A percentile compares a stretch with the other conserved stretches of the same genome.
These are phyloP conservation scores for Notolabrus celidotus DNA, from an alignment of 2,797 vertebrate species.

Conservation along the genomic window DNA sequence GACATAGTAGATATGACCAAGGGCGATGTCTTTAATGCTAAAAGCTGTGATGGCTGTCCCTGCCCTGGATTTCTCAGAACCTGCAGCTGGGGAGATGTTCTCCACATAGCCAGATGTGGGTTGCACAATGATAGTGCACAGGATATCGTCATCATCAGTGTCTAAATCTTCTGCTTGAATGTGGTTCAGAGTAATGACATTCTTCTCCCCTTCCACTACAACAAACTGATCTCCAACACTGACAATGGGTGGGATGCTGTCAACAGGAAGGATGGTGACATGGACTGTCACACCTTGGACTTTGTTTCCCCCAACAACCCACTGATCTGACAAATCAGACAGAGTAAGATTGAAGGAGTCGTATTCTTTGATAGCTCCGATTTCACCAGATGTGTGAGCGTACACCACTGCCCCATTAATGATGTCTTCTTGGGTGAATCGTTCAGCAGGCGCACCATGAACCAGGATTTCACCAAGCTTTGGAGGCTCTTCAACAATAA, in stretches of 20 bases:
- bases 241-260: conserved; percentile 87
- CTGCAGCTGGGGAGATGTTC: conserved; percentile 88
- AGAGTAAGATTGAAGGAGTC: conserved; percentile 91
- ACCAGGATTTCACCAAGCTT: conserved; percentile 87
- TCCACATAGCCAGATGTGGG: conserved; percentile 91
- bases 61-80: conserved; percentile 88
- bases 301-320: conserved; percentile 87
- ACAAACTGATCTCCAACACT: conserved; percentile 83
- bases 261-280: conserved; percentile 89
- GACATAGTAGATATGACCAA: conserved; percentile 87
- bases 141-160: conserved; percentile 87
- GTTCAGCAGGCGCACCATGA: conserved; percentile 82
- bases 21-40: conserved; percentile 85
- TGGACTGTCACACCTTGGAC: conserved; percentile 87
- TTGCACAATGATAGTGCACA: conserved; percentile 90
- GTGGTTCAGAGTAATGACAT: conserved; percentile 85
- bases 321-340: conserved; percentile 87
- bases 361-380: conserved; percentile 84
- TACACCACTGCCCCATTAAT: conserved; percentile 88
- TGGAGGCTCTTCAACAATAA: conserved; percentile 89
- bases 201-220: conserved; percentile 89
- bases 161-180: conserved; percentile 89
- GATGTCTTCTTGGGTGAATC: conserved; percentile 90
- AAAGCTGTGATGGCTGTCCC: conserved; percentile 91
- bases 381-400: conserved; percentile 89